Evolutionary conservation across 2,888 invertebrate genomes (phyloP).

Genomic region (Drosophila subquinaria): DNA sequence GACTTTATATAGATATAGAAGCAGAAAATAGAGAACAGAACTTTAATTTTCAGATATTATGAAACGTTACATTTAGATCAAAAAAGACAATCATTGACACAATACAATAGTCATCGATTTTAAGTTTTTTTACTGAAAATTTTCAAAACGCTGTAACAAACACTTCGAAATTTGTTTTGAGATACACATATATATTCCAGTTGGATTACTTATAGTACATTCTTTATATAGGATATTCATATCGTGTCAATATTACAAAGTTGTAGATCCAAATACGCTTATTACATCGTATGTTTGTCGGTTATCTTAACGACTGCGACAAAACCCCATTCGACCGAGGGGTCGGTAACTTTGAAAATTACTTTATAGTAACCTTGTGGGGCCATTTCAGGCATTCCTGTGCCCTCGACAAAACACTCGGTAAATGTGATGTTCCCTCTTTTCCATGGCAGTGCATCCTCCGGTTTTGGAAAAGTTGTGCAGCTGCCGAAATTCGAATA

Average conservation of each 20-base stretch:
- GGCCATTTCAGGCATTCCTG: conserved; percentile 55
- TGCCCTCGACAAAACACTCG: conserved; percentile 27
- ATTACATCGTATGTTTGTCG: conserved; percentile 13
- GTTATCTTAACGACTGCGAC: conserved; percentile 2
- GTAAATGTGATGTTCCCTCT: conserved; percentile 3
- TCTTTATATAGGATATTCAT: neutral
- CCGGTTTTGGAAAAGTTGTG: conserved; percentile 26
- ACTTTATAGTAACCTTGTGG: conserved; percentile 60
- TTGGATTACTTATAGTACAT: neutral
- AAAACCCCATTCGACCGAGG: conserved; percentile 52
- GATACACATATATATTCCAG: neutral
- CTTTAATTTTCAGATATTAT: too few species aligned
- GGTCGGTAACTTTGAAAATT: conserved; percentile 5
- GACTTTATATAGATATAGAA: too few species aligned
- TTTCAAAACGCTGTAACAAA: too few species aligned
- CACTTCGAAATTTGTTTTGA: too few species aligned
- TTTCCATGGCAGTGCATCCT: conserved; percentile 9
- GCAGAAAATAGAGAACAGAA: too few species aligned
- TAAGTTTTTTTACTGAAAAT: too few species aligned
- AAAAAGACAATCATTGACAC: too few species aligned
- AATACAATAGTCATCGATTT: too few species aligned
- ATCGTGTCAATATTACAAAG: neutral
- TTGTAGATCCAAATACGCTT: neutral
- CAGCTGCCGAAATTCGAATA: conserved; percentile 44
- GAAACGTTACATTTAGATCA: too few species aligned